Conservation (phyloP, 2,888 invertebrate genomes). For the Acleris laterana region DNA sequence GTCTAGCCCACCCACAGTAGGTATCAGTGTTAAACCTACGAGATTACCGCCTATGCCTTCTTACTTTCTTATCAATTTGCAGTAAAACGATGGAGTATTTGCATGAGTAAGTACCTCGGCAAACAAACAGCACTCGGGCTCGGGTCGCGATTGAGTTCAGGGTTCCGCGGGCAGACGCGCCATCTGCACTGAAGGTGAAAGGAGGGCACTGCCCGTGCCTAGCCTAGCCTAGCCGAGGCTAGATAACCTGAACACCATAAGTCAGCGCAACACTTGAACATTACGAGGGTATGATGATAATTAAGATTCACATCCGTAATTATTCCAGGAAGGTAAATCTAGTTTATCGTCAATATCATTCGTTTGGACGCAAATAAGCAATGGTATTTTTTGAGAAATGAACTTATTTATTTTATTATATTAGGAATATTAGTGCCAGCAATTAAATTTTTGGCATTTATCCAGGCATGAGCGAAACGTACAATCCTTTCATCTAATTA, state of each 20-base stretch:
- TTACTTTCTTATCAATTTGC: not conserved
- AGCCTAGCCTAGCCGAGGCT: conserved; percentile 45
- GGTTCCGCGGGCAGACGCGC: conserved; percentile 48
- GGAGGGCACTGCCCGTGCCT: conserved; percentile 67
- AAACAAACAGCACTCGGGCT: conserved; percentile 17
- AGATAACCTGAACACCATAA: conserved; percentile 21
- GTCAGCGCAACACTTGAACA: conserved; percentile 6
- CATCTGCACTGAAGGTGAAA: conserved; percentile 56
- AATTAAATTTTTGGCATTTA: not conserved
- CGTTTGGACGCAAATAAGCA: not conserved
- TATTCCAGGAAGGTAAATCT: too few relatives aligned
- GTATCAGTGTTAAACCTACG: too few relatives aligned
- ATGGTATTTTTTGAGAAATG: too few relatives aligned
- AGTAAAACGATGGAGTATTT: conserved; percentile 18
- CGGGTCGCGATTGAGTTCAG: conserved; percentile 49
- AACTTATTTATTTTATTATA: too few relatives aligned
- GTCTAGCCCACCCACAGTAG: too few relatives aligned
- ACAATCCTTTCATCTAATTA: not conserved
- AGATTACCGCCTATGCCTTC: too few relatives aligned
- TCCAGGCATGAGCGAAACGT: not conserved
- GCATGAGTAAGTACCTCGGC: conserved; percentile 14
- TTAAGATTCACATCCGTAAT: too few relatives aligned
- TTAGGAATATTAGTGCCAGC: too few relatives aligned
- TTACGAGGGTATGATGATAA: not conserved
- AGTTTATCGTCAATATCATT: too few relatives aligned